phyloP scores from a whole-genome alignment of 2,888 invertebrate species.

The Drosophila vallismaia region DNA sequence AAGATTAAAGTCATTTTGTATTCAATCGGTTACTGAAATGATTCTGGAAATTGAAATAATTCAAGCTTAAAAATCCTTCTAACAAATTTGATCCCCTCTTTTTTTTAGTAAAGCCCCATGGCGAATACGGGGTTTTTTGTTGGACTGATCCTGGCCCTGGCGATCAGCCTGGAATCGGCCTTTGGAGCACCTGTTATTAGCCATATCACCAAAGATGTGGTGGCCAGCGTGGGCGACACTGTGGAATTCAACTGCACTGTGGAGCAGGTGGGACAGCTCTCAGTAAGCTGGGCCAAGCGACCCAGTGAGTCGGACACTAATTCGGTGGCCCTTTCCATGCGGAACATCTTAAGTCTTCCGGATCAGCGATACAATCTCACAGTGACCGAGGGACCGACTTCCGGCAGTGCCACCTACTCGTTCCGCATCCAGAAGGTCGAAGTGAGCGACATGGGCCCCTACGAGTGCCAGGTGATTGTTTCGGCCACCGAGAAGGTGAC shows the following conservation, averaged over 20 bases:
- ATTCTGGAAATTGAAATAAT: background rate
- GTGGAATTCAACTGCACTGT: constrained; percentile 83
- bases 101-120: constrained; percentile 17
- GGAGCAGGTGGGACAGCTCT: constrained; percentile 78
- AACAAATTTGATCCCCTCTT: background rate
- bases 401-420: constrained; percentile 76
- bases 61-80: background rate
- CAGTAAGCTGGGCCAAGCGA: constrained; percentile 82
- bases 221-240: constrained; percentile 81
- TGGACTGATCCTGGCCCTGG: constrained; percentile 21
- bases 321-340: constrained; percentile 81
- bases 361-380: constrained; percentile 80
- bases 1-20: no score
- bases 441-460: constrained; percentile 81
- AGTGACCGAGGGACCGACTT: constrained; percentile 65
- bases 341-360: constrained; percentile 76
- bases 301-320: constrained; percentile 72
- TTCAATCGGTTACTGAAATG: background rate
- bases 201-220: constrained; percentile 78
- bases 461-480: constrained; percentile 83
- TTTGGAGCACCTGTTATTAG: constrained; percentile 71
- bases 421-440: constrained; percentile 81
- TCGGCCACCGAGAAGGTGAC: constrained; percentile 80
- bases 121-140: constrained; percentile 10
- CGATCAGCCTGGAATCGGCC: constrained; percentile 24